Conservation (phyloP, 2,113 vertebrate species). For the Myocastor coypus region DNA sequence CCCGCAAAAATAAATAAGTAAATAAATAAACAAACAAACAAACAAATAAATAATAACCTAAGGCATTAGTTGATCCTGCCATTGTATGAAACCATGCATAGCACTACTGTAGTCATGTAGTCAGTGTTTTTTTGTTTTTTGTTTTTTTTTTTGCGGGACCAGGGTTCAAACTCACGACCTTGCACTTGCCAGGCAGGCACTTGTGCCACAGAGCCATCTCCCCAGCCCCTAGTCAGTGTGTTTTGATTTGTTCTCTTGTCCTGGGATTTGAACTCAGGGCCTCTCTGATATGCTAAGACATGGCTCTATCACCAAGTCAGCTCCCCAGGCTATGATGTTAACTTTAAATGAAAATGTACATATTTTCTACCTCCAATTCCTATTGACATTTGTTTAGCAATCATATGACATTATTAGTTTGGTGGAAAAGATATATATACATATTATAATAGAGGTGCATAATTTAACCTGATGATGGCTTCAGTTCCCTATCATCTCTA, state of each 20-base stretch:
- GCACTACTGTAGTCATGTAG: neutral
- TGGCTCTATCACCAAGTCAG: neutral
- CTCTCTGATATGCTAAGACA: neutral
- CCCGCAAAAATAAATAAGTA: neutral
- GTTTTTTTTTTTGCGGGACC: no score
- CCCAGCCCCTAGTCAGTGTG: no score
- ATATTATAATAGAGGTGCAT: neutral
- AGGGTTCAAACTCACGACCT: no score
- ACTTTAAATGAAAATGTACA: constrained; percentile 37
- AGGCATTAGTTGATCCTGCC: neutral
- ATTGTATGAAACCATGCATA: neutral
- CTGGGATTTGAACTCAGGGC: neutral
- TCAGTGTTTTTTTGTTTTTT: neutral
- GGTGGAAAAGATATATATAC: neutral
- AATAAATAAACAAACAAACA: no score
- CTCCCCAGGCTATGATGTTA: neutral
- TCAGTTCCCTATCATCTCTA: neutral
- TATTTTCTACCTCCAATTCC: constrained; percentile 1
- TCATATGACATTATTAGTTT: neutral
- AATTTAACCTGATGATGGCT: constrained; percentile 25
- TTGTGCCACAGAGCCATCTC: no score
- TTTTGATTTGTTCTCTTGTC: neutral
- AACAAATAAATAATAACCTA: neutral
- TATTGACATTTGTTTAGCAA: neutral
- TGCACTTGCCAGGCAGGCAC: no score